Evolutionary conservation across 2,888 invertebrate genomes (phyloP).

Genomic region (Euzophera pinguis): DNA sequence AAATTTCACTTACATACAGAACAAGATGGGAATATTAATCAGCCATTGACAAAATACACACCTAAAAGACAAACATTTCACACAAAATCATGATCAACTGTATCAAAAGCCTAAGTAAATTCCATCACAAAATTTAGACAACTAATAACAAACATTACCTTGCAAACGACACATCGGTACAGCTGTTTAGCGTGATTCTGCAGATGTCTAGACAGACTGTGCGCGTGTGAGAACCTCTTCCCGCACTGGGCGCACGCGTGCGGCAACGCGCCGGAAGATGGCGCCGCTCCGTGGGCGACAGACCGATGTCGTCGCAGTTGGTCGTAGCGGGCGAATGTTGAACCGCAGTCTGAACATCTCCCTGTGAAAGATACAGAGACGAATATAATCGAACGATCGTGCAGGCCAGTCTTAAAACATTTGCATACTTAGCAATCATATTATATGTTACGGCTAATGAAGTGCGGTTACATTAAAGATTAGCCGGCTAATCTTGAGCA

Average conservation of each 20-base stretch:
- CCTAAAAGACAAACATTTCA: too few relatives aligned
- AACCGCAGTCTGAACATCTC: slow-evolving; percentile 55
- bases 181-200: slow-evolving; percentile 73
- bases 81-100: not conserved
- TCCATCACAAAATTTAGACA: too few relatives aligned
- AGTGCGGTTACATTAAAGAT: too few relatives aligned
- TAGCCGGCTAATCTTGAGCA: too few relatives aligned
- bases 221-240: slow-evolving; percentile 64
- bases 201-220: slow-evolving; percentile 67
- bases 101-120: not conserved
- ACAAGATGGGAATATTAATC: too few relatives aligned
- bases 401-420: too few relatives aligned
- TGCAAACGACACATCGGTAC: slow-evolving; percentile 73
- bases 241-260: slow-evolving; percentile 69
- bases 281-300: slow-evolving; percentile 38
- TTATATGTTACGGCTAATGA: too few relatives aligned
- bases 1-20: too few relatives aligned
- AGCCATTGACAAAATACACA: too few relatives aligned
- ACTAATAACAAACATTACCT: too few relatives aligned
- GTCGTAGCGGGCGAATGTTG: slow-evolving; percentile 59
- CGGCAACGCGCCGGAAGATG: slow-evolving; percentile 29
- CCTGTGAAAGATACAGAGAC: slow-evolving; percentile 32
- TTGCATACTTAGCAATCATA: too few relatives aligned
- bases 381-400: too few relatives aligned
- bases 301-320: slow-evolving; percentile 61